Conservation (phyloP, 2,113 vertebrate species). For the sheep (Ovis aries) region ARS-UI_Ramb_v3.0 NC_056077.1:1623001-1623500, state of each 20-base stretch:
- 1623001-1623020: background rate
- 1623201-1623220: background rate
- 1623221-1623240: background rate
- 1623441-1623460: background rate
- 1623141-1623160: background rate
- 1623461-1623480: background rate
- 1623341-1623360: too few relatives aligned
- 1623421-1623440: background rate
- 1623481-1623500: rapidly evolving
- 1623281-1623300: rapidly evolving
- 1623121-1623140: background rate
- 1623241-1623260: rapidly evolving
- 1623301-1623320: background rate
- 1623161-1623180: background rate
- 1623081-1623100: background rate
- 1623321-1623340: background rate
- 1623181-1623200: background rate
- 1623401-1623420: rapidly evolving
- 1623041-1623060: background rate
- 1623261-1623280: rapidly evolving
- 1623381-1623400: background rate
- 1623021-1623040: background rate
- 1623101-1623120: background rate
- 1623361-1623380: background rate
- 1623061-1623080: background rate